Evolutionary conservation across 64 coral and sea anemone species (phyloP), one percentile per base, ranked within the genome.

Genomic region (Platygyra sinensis): DNA sequence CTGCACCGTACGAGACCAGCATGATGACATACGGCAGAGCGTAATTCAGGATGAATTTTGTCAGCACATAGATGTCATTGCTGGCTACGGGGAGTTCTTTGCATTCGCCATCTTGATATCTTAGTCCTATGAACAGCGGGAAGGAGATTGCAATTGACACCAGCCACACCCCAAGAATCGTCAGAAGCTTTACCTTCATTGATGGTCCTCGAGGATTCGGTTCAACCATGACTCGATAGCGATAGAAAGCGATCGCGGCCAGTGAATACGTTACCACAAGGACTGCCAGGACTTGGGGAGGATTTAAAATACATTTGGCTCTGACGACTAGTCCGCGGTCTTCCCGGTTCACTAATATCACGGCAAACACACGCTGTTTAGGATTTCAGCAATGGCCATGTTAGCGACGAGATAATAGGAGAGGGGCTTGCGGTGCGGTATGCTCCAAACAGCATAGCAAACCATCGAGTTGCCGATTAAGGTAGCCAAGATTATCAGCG

Each of bases 231-330:
- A 72, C 73, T 78, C 80, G 61, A 32, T 80, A 96, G 1, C 90
- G 94, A 75, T 96, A 86, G 20, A 92, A 74, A 10, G 94, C 83
- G 72, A 96, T 92, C 4, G 77, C 69, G 7, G 79, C 86, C 31
- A 96, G 22, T 12, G 79, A 89, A 24, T 80, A 46, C 0, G 78
- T 96, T 49, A 86, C 60, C 12, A 84, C 87, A 2, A 88, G 2
- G 10, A 64, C 7, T 3, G 87, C 76, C 9, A 92, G 6, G 0
- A 80, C 60, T 29, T 86, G 46, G 1, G 74, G 9, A 2, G 75
- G 64, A 27, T 29, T 62, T 15, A 80, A 15, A 27, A 65, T 22
- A 63, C 93, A 95, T 27, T 75, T 51, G 72, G 86, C 62, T 2
- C 76, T 76, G 30, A 88, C 87, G 33, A 19, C 8, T 77, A 85